These are phyloP conservation scores for Platycnemis pennipes DNA, from an alignment of 2,888 invertebrate species.

Conservation along the genomic window DNA sequence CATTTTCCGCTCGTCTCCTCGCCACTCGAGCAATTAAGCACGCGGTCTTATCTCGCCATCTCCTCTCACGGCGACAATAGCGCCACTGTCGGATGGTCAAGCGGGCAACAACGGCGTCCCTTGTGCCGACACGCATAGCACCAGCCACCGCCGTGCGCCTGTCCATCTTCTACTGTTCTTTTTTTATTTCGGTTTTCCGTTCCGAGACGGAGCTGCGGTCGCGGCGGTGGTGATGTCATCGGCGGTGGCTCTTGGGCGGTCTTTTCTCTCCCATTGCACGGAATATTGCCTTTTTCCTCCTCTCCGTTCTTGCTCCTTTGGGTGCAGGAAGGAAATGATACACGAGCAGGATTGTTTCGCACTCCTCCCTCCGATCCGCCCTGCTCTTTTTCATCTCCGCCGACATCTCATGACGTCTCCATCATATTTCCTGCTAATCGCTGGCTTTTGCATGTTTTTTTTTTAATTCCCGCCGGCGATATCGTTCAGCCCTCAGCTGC, in stretches of 20 bases:
- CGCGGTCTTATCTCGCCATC: conserved; percentile 12
- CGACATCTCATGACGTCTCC: conserved; percentile 6
- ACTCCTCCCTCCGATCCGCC: background rate
- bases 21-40: conserved; percentile 20
- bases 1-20: background rate
- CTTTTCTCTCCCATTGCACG: background rate
- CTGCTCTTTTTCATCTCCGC: background rate
- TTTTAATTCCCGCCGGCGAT: background rate
- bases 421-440: background rate
- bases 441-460: background rate
- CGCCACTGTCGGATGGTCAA: conserved; percentile 46
- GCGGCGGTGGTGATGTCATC: background rate
- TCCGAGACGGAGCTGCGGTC: background rate
- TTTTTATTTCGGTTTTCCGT: background rate
- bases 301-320: background rate
- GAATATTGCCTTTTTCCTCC: background rate
- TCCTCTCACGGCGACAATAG: conserved; percentile 20
- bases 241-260: background rate
- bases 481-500: background rate
- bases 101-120: conserved; percentile 7
- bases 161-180: background rate
- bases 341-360: background rate
- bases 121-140: background rate
- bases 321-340: conserved; percentile 28
- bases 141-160: background rate